A percentile compares a stretch with the other conserved stretches of the same genome.
phyloP scores from a whole-genome alignment of 2,888 invertebrate species.

The Lycocerus yunnanus region DNA sequence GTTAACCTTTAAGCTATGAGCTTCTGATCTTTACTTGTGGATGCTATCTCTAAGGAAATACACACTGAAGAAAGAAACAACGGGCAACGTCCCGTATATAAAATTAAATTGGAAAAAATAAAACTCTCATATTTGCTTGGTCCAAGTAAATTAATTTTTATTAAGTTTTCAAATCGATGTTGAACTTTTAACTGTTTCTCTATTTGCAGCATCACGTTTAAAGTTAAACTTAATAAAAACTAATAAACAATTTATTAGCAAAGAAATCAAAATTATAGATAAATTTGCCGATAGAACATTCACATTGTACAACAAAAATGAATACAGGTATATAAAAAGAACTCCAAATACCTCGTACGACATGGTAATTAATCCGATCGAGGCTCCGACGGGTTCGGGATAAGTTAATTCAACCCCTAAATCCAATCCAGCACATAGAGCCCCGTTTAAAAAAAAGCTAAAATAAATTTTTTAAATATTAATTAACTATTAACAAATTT shows the following conservation, averaged over 20 bases:
- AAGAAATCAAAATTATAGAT: constrained; percentile 29
- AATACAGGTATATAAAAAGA: constrained; percentile 37
- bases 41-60: too few relatives aligned
- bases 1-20: too few relatives aligned
- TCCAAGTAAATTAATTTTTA: too few relatives aligned
- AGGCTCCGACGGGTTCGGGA: constrained; percentile 93
- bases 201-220: constrained; percentile 29
- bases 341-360: constrained; percentile 52
- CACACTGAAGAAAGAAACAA: too few relatives aligned
- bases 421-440: constrained; percentile 93
- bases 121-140: too few relatives aligned
- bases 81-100: too few relatives aligned
- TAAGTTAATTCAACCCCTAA: constrained; percentile 95
- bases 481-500: too few relatives aligned
- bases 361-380: constrained; percentile 90
- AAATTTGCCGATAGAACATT: constrained; percentile 37
- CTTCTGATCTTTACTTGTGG: too few relatives aligned
- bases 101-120: too few relatives aligned
- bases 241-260: constrained; percentile 27
- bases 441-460: constrained; percentile 97
- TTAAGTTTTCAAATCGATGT: too few relatives aligned
- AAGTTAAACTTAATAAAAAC: constrained; percentile 38
- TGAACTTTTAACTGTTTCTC: too few relatives aligned
- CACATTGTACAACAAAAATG: constrained; percentile 35
- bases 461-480: constrained; percentile 34